Conservation (phyloP, 2,113 vertebrate species). For the Sinocyclocheilus maitianheensis region DNA sequence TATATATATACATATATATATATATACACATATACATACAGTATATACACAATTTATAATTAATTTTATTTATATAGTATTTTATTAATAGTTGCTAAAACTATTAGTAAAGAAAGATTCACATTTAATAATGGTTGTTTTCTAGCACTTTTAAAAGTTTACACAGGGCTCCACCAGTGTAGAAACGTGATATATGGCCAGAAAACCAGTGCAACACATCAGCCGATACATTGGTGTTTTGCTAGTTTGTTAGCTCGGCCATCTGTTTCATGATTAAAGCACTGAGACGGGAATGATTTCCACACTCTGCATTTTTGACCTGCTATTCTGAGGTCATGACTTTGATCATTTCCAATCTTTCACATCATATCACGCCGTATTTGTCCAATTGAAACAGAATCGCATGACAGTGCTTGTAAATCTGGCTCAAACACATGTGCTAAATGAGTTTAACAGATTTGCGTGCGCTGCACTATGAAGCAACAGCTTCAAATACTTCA, state of each 20-base stretch:
- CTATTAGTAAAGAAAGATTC: neutral
- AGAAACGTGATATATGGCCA: neutral
- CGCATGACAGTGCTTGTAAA: conserved; percentile 25
- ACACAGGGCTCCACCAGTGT: neutral
- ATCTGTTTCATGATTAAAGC: conserved; percentile 19
- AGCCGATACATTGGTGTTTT: neutral
- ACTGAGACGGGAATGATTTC: neutral
- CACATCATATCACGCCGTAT: conserved; percentile 3
- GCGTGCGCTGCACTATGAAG: neutral
- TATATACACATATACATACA: no score
- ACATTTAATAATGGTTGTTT: neutral
- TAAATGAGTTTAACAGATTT: neutral
- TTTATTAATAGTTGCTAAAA: neutral
- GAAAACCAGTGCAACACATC: neutral
- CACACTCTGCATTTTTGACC: neutral
- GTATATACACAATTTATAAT: neutral
- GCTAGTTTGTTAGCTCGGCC: neutral
- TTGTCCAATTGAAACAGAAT: conserved; percentile 34
- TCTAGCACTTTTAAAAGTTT: neutral
- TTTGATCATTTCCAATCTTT: conserved; percentile 29
- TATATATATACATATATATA: no score
- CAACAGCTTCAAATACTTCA: neutral
- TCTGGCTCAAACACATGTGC: neutral
- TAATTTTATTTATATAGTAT: neutral
- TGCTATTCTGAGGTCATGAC: neutral